phyloP scores from a whole-genome alignment of 2,888 invertebrate species.

The Hipparchia semele region DNA sequence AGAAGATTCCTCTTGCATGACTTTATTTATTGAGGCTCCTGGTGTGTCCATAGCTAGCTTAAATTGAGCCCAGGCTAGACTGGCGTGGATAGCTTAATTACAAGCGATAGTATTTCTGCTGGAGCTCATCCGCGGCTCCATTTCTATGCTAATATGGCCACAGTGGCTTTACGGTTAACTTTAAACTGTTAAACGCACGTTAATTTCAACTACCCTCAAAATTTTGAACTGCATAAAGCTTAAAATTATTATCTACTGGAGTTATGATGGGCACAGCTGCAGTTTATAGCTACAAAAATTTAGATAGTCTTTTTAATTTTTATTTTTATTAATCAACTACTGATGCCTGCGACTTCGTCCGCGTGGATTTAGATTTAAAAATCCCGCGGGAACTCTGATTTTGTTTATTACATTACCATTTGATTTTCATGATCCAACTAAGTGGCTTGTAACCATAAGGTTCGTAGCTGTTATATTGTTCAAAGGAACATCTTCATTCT shows the following conservation, averaged over 20 bases:
- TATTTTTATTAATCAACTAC: too few relatives aligned
- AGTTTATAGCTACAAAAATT: neutral
- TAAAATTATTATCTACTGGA: constrained; percentile 8
- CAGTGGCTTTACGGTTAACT: constrained; percentile 35
- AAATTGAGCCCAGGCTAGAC: constrained; percentile 34
- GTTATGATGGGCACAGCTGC: neutral
- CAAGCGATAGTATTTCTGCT: constrained; percentile 41
- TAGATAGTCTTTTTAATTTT: too few relatives aligned
- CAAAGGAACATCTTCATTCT: neutral
- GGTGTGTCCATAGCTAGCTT: constrained; percentile 20
- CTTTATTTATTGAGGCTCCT: neutral
- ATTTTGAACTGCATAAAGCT: neutral
- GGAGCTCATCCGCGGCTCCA: constrained; percentile 39
- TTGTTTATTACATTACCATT: too few relatives aligned
- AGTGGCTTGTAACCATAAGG: neutral
- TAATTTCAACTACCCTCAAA: constrained; percentile 29
- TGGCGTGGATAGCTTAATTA: constrained; percentile 43
- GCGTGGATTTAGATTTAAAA: too few relatives aligned
- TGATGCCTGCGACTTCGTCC: too few relatives aligned
- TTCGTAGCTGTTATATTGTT: neutral
- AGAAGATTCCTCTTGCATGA: neutral
- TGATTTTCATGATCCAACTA: neutral
- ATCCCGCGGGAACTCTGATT: too few relatives aligned
- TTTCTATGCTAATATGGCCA: constrained; percentile 43
- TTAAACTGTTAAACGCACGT: constrained; percentile 34